Percentiles rank a stretch among this genome's conserved stretches.
Evolutionary conservation across 2,113 vertebrate species (phyloP).

Genomic region (Ictidomys tridecemlineatus): DNA sequence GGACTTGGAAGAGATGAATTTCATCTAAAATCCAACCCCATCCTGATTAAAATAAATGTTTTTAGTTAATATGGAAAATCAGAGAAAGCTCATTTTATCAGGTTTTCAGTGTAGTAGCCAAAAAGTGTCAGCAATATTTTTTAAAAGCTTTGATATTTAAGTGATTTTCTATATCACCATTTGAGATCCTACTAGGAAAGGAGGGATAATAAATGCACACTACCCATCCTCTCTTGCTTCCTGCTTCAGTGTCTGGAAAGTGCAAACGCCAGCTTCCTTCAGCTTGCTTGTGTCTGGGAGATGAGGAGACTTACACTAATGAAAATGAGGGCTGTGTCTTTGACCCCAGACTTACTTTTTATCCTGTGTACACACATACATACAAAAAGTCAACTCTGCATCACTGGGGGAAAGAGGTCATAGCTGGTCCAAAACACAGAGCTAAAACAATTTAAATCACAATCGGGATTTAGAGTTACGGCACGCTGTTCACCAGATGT

Average conservation of each 20-base stretch:
- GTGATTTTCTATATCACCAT: neutral
- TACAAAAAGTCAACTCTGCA: neutral
- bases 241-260: neutral
- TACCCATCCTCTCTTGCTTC: neutral
- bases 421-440: neutral
- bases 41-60: conserved; percentile 47
- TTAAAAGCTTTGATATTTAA: neutral
- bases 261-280: neutral
- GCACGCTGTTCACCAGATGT: neutral
- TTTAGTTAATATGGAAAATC: neutral
- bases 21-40: neutral
- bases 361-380: neutral
- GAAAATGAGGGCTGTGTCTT: neutral
- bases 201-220: neutral
- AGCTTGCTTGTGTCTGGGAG: neutral
- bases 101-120: neutral
- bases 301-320: neutral
- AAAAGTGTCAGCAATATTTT: neutral
- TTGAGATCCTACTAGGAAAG: neutral
- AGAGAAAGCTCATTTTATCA: conserved; percentile 21
- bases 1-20: neutral
- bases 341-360: neutral
- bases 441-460: conserved; percentile 39
- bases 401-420: neutral
- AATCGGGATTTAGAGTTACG: neutral